A percentile compares a stretch with the other conserved stretches of the same genome.
phyloP scores from a whole-genome alignment of 2,113 vertebrate species.

The Dipodomys merriami region DNA sequence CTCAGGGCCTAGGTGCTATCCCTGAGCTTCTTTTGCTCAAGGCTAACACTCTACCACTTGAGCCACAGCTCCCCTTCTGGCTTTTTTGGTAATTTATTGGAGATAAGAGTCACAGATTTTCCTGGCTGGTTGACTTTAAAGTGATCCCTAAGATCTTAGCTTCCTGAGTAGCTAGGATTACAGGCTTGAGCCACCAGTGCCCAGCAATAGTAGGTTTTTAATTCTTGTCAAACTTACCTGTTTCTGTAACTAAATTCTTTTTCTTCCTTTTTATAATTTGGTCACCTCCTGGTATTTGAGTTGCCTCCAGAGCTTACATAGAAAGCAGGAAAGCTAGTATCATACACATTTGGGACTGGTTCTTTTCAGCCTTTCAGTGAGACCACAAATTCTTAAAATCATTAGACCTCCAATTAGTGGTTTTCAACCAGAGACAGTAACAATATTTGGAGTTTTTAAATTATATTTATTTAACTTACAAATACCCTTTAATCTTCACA shows the following conservation, averaged over 20 bases:
- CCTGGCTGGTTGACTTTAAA: too few relatives aligned
- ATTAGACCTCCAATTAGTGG: background rate
- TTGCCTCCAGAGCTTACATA: constrained; percentile 35
- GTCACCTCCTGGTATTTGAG: background rate
- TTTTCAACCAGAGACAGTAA: constrained; percentile 4
- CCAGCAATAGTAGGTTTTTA: constrained; percentile 26
- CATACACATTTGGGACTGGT: constrained; percentile 4
- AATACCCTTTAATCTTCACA: too few relatives aligned
- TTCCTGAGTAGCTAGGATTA: too few relatives aligned
- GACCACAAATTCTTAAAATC: constrained; percentile 22
- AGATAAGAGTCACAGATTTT: too few relatives aligned
- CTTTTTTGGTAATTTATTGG: too few relatives aligned
- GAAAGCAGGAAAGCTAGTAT: background rate
- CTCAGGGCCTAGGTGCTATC: too few relatives aligned
- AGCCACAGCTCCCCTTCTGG: too few relatives aligned
- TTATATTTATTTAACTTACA: too few relatives aligned
- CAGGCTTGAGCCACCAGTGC: too few relatives aligned
- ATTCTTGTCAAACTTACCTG: constrained; percentile 9
- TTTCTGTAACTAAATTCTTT: constrained; percentile 15
- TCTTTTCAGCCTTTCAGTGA: constrained; percentile 35
- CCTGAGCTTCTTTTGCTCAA: too few relatives aligned
- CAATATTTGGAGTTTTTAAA: background rate
- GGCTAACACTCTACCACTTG: too few relatives aligned
- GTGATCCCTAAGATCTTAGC: too few relatives aligned
- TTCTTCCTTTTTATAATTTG: constrained; percentile 12